Evolutionary conservation across 2,888 invertebrate species (phyloP), one percentile per base, ranked within the genome.

Genomic region (Biston stratarius): DNA sequence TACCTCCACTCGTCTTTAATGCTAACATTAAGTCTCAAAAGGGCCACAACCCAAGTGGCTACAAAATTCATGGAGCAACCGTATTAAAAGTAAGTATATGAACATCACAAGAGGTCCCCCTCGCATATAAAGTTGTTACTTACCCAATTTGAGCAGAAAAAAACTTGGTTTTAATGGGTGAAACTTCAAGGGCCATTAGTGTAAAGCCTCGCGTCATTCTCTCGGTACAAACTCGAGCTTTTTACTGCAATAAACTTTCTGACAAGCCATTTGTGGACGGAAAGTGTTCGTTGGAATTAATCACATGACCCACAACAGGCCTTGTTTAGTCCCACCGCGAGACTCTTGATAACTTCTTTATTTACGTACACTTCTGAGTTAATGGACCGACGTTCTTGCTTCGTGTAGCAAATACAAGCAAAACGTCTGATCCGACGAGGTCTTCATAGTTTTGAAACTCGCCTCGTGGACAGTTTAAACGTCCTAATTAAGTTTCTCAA

Each of bases 171-270:
- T 85, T 85, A 89, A 88, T 86, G 84, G 81, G 81, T 82, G 76
- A 84, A 91, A 90, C 83, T 90, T 87, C 80, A 85, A 84, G 83
- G 83, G 83, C 84, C 87, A 90, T 90, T 89, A 90, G 85, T 84
- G 86, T 88, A 89, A 82, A 88, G 86, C 86, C 83, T 84, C 84
- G 82, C 86, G 88, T 89, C 88, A 88, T 90, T 87, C 86, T 86
- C 83, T 78, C 81, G 83, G 83, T 84, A 86, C 85, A 84, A 86
- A 88, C 84, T 86, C 84, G 78, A 81, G 85, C 85, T 90, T 91
- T 91, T 92, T 91, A 89, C 89, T 87, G 91, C 90, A 89, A 90
- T 90, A 90, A 92, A 91, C 87, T 91, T 90, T 88, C 85, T 91
- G 91, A 90, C 89, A 89, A 87, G 85, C 89, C 88, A 88, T 91